Base-by-base conservation (phyloP, 2,113 vertebrate genomes). In the Catharus fuscescens region DNA sequence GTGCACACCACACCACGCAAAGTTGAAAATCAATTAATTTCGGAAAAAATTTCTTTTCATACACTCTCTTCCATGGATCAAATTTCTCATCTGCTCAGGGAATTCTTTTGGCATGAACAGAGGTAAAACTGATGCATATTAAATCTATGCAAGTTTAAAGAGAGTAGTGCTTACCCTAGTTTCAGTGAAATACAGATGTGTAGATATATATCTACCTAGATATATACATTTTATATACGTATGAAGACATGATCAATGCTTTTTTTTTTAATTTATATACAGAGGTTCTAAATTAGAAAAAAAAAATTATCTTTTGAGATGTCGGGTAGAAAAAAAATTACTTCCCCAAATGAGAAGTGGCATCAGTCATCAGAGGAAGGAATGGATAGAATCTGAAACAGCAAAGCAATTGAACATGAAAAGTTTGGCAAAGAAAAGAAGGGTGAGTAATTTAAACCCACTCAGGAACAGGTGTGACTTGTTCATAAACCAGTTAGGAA, bases 391-490 rank as follows among this genome's bases (percentile, higher is more conserved):
- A 93, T 97, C 28, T 92, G 79, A 97, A 96, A 92, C 38, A 92
- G 92, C 74, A 95, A 92, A 96, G 90, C 89, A 96, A 97, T 92
- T 94, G 88, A 96, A 96, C 85, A 90, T 84, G 60, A 69, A 69
- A 95, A 91, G 90, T 92, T 92, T 88, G 94, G 80, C 88, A 92
- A 76, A 92, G 86, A 92, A 95, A 92, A 96, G 72, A 90, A 81
- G 53, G 60, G 48, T 26, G 23, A 95, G 77, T 92, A 91, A 96
- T 92, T 95, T 81, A 91, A 94, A 82, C 86, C 90, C 95, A 95
- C 95, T 98, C 93, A 95, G 74, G 87, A 97, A 94, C 96, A 97
- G 97, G 97, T 98, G 96, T 96, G 96, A 96, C 89, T 96, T 96
- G 91, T 98, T 96, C 91, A 96, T 92, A 95, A 96, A 94, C 56